Conservation (phyloP, 1,140 invertebrate species). For the Cheumatopsyche charites region DNA sequence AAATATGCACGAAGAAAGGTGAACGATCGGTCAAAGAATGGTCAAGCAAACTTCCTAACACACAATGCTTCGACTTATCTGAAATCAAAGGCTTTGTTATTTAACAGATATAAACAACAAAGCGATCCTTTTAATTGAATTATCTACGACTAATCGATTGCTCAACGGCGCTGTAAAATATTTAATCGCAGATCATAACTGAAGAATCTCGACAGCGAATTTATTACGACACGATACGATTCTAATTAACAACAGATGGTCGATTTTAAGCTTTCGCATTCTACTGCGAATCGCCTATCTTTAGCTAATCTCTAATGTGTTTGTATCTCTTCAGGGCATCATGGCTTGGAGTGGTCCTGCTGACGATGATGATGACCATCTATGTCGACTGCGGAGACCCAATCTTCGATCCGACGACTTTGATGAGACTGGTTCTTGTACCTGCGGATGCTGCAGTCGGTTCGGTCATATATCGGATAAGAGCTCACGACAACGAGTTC, state of each 20-base stretch:
- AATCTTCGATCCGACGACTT: constrained; percentile 79
- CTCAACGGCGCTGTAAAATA: too few species aligned
- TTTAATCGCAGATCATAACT: too few species aligned
- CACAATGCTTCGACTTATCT: too few species aligned
- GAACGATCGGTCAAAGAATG: constrained; percentile 14
- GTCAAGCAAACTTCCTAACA: neutral
- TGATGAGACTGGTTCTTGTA: constrained; percentile 79
- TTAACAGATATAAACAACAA: too few species aligned
- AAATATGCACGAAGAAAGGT: constrained; percentile 29
- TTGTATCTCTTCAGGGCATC: constrained; percentile 38
- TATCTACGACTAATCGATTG: too few species aligned
- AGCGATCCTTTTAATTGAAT: too few species aligned
- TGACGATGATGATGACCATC: constrained; percentile 51
- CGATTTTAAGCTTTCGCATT: too few species aligned
- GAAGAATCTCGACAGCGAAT: too few species aligned
- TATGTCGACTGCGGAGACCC: constrained; percentile 65
- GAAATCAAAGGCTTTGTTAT: too few species aligned
- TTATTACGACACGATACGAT: too few species aligned
- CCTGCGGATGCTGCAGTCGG: constrained; percentile 81
- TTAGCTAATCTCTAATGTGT: neutral
- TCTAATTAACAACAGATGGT: too few species aligned
- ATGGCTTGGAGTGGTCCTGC: constrained; percentile 51
- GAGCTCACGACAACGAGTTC: constrained; percentile 84
- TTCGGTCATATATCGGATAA: constrained; percentile 82
- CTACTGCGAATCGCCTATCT: too few species aligned